Conservation (phyloP, 2,797 vertebrate genomes). For the Benthosema pterotum region DNA sequence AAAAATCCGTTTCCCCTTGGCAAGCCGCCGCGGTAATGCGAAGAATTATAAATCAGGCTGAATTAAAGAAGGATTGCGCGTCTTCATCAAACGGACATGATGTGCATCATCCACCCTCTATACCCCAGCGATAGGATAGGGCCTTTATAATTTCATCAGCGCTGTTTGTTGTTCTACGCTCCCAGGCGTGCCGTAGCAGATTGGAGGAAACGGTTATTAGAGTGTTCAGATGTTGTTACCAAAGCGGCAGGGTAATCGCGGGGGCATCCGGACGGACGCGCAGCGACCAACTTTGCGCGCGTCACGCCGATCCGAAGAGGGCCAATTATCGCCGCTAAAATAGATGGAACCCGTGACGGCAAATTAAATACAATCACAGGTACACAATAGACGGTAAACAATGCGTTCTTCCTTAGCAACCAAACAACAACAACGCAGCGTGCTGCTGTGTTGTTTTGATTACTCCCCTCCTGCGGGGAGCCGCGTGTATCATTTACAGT, state of each 20-base stretch:
- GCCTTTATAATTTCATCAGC: constrained; percentile 35
- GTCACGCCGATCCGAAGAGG: neutral
- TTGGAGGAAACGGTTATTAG: constrained; percentile 35
- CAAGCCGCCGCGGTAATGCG: too few species aligned
- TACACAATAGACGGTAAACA: constrained; percentile 1
- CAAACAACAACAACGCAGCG: neutral
- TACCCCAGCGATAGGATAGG: neutral
- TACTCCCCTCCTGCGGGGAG: neutral
- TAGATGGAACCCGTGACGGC: neutral
- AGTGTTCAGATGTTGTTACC: constrained; percentile 31
- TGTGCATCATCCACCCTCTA: constrained; percentile 41
- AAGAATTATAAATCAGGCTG: neutral
- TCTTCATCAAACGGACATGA: constrained; percentile 39
- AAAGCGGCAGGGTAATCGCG: constrained; percentile 24
- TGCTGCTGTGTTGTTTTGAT: too few species aligned
- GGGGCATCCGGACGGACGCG: constrained; percentile 15
- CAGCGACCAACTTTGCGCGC: constrained; percentile 15
- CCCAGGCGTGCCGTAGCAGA: constrained; percentile 19
- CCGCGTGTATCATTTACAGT: constrained; percentile 12
- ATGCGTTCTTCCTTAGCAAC: neutral
- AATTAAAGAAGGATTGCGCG: constrained; percentile 5
- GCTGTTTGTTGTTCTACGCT: constrained; percentile 38
- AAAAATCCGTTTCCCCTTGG: too few species aligned
- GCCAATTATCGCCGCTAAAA: neutral
- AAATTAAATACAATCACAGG: neutral